Evolutionary conservation across 2,113 vertebrate species (phyloP), one percentile per base, ranked within the genome.

Genomic region (Dunckerocampus dactyliophorus): DNA sequence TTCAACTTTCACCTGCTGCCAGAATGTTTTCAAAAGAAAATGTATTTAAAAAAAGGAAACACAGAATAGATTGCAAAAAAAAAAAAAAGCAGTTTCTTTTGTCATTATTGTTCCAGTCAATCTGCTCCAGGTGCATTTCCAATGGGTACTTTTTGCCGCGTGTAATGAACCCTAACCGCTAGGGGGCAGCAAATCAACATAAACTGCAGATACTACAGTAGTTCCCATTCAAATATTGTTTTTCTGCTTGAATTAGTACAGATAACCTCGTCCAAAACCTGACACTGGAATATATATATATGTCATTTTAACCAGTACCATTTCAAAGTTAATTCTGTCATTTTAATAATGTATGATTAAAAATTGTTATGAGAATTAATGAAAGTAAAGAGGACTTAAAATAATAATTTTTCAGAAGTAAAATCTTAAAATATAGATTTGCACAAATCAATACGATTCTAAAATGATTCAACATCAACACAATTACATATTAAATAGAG

Each of bases 11-110:
- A 82, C 84, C 87, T 90, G 88, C 86, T 87, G 87, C 82, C 84
- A 82, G 84, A 89, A 84, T 83, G 85, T 86, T 82, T 89, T 80
- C 79, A 65, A 81, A 81, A 84, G 46, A 69, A 78, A 81, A 77
- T 28, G 15, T 49, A 79, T 71, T 60, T 69, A 79, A 46, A 9
- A 76, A 60, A 81, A 42, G 1, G 3, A 14, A 4, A 69, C 65
- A 73, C 56, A 47, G 62, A 85, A 81, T 83, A 82, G 86, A 82
- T 62, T 72, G 81, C 67, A 69, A 87, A 74, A 72, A 67, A 69
- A 47, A 28, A 65, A 56, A 37, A 68, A 19, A 22, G 42, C n/a
- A n/a, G 67, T 74, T 74, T 50, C 3, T 71, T 67, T 65, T 65
- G 17, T 60, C 72, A 24, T 60, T 51, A 15, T 51, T 61, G 45